Conservation (phyloP, 2,113 vertebrate species). For the Ailurus styani region DNA sequence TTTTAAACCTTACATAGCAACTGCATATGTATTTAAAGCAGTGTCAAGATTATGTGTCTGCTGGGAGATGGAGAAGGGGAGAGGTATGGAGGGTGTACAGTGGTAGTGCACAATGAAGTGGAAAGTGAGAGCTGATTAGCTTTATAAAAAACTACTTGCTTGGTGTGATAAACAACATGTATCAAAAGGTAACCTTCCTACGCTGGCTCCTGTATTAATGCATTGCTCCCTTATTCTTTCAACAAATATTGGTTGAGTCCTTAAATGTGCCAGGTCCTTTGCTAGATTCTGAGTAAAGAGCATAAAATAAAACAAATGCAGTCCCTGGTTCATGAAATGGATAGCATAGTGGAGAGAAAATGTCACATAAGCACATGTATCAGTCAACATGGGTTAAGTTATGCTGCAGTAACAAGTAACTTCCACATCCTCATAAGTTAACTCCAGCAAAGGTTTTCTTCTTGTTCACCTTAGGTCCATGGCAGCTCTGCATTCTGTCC, state of each 20-base stretch:
- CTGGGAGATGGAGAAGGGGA: background rate
- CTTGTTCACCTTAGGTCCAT: background rate
- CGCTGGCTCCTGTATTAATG: background rate
- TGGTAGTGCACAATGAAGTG: background rate
- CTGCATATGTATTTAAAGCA: constrained; percentile 4
- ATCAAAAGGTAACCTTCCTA: background rate
- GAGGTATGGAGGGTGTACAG: background rate
- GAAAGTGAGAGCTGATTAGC: background rate
- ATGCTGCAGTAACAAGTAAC: background rate
- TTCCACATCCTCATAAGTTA: background rate
- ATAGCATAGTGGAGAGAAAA: background rate
- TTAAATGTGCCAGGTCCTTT: background rate
- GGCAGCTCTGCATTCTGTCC: background rate
- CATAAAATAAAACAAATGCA: background rate
- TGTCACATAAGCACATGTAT: background rate
- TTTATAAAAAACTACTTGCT: background rate
- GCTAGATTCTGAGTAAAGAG: background rate
- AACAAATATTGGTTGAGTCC: background rate
- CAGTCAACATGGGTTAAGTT: background rate
- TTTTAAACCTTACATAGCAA: constrained; percentile 28
- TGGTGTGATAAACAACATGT: background rate
- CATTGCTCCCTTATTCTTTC: background rate
- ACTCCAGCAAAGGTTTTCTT: background rate
- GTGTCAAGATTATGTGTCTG: constrained; percentile 22
- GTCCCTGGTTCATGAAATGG: background rate